Evolutionary conservation across 1,140 invertebrate species (phyloP).

Genomic region (Acromyrmex charruanus): DNA sequence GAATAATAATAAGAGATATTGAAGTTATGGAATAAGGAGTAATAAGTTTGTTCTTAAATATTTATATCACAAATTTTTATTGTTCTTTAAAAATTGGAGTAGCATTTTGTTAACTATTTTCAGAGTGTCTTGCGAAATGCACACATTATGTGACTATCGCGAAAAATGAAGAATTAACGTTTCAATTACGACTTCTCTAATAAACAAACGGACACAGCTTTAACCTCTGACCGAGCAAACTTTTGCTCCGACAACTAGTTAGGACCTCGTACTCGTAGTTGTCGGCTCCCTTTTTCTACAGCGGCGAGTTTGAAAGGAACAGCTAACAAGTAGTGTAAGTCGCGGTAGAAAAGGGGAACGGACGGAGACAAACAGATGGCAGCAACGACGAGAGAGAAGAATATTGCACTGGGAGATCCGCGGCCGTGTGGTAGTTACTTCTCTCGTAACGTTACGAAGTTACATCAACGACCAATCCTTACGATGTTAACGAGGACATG

Average conservation of each 20-base stretch:
- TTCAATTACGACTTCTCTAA: conserved; percentile 51
- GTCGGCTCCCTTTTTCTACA: conserved; percentile 25
- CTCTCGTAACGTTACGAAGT: conserved; percentile 38
- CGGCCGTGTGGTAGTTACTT: conserved; percentile 19
- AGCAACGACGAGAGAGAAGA: conserved; percentile 31
- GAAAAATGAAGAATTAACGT: conserved; percentile 42
- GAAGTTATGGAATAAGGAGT: conserved; percentile 28
- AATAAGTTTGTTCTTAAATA: background rate
- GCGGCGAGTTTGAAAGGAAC: conserved; percentile 15
- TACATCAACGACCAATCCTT: conserved; percentile 45
- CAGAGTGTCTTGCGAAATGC: background rate
- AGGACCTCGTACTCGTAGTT: conserved; percentile 10
- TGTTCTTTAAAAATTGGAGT: background rate
- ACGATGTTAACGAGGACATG: conserved; percentile 58
- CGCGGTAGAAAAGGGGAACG: background rate
- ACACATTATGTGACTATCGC: background rate
- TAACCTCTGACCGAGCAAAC: conserved; percentile 49
- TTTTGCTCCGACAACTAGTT: conserved; percentile 44
- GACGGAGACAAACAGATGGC: conserved; percentile 27
- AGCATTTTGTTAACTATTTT: background rate
- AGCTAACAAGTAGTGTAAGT: conserved; percentile 20
- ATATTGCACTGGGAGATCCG: conserved; percentile 26
- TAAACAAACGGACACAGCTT: conserved; percentile 48
- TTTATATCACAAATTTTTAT: background rate
- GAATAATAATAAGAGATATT: conserved; percentile 27